Evolutionary conservation across 2,113 vertebrate genomes (phyloP).

Genomic region (Psettodes erumei): DNA sequence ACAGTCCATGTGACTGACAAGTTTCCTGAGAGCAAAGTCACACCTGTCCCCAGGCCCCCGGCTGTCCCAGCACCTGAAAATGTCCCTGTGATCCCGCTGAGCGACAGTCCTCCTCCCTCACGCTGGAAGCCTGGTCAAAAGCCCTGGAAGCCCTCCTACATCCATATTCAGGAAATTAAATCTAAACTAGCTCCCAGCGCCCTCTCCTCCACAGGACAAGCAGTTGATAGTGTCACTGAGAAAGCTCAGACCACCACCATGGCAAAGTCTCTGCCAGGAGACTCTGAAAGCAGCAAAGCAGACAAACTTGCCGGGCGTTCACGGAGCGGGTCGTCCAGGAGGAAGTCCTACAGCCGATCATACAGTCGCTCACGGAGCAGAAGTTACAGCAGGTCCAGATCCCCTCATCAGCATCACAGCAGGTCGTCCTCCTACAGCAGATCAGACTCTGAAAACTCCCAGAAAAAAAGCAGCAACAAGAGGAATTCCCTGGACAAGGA

Average conservation of each 20-base stretch:
- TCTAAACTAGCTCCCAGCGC: conserved; percentile 82
- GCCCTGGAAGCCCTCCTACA: conserved; percentile 97
- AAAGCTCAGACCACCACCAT: conserved; percentile 68
- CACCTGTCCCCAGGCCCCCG: conserved; percentile 70
- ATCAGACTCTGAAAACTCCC: conserved; percentile 86
- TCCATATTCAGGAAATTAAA: conserved; percentile 92
- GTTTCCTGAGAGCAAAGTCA: conserved; percentile 75
- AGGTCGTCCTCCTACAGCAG: conserved; percentile 84
- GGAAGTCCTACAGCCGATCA: conserved; percentile 87
- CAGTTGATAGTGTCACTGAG: conserved; percentile 64
- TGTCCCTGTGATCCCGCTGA: conserved; percentile 91
- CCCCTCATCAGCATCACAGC: conserved; percentile 78
- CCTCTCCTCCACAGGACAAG: conserved; percentile 73
- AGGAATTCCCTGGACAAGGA: conserved; percentile 77
- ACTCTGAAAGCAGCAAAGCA: conserved; percentile 81
- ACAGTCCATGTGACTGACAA: conserved; percentile 75
- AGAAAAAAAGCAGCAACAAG: conserved; percentile 72
- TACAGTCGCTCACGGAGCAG: conserved; percentile 87
- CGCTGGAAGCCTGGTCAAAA: conserved; percentile 98
- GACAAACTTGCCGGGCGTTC: conserved; percentile 79
- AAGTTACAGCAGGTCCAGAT: conserved; percentile 84
- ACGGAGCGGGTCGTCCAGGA: conserved; percentile 86
- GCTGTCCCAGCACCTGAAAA: conserved; percentile 77
- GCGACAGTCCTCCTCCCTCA: conserved; percentile 97
- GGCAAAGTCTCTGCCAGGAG: conserved; percentile 69